Conservation (phyloP, 2,113 vertebrate genomes). For the Plestiodon gilberti region DNA sequence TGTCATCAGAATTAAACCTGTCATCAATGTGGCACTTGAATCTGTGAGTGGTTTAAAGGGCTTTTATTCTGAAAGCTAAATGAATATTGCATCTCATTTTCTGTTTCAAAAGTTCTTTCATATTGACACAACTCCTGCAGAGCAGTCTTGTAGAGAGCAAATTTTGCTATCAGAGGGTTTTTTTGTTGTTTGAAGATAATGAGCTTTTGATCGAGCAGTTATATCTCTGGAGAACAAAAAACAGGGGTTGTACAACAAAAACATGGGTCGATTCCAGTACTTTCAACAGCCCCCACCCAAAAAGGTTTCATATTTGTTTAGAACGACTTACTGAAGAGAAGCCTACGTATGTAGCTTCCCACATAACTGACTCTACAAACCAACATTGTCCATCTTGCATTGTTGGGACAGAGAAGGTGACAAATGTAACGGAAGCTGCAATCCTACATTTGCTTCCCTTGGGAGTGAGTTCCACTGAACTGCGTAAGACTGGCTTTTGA, state of each 20-base stretch:
- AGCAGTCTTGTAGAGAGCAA: not conserved
- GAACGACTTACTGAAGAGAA: not conserved
- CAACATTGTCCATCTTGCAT: not conserved
- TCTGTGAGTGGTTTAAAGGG: not conserved
- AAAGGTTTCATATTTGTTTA: not conserved
- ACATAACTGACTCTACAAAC: not conserved
- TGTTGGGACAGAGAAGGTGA: not conserved
- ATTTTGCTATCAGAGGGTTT: not conserved
- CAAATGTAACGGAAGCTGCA: no score
- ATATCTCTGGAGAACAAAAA: not conserved
- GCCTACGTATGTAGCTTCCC: not conserved
- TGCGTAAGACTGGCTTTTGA: no score
- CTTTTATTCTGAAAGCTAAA: not conserved
- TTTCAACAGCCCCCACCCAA: not conserved
- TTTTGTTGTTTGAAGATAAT: conserved; percentile 14
- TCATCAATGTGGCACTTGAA: not conserved
- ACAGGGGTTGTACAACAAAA: not conserved
- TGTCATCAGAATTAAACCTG: not conserved
- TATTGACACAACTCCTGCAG: not conserved
- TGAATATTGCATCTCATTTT: not conserved
- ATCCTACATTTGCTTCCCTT: no score
- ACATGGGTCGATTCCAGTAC: not conserved
- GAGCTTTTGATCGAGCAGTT: conserved; percentile 9
- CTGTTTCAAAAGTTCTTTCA: not conserved
- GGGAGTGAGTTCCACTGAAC: no score